A percentile compares a stretch with the other conserved stretches of the same genome.
phyloP scores from a whole-genome alignment of 1,140 invertebrate species.

The Drosophila tani region DNA sequence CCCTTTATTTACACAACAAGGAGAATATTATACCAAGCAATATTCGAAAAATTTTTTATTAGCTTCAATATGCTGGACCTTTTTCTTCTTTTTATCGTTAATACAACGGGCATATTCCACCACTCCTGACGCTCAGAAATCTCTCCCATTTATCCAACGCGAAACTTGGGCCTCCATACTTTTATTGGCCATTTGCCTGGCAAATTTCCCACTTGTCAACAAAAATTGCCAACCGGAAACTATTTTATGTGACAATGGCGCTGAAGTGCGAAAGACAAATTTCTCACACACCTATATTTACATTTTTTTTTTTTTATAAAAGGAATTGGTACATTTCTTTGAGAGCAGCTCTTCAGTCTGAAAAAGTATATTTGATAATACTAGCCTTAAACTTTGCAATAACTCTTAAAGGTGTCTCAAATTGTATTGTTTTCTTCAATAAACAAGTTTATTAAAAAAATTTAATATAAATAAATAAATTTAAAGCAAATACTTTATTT shows the following conservation, averaged over 20 bases:
- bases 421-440: too few species aligned
- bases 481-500: too few species aligned
- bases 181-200: slow-evolving; percentile 59
- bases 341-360: background rate
- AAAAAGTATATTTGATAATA: background rate
- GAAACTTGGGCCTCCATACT: slow-evolving; percentile 10
- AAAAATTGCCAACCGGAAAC: slow-evolving; percentile 60
- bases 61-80: slow-evolving; percentile 2
- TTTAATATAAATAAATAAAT: too few species aligned
- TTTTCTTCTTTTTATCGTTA: slow-evolving; percentile 5
- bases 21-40: slow-evolving; percentile 1
- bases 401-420: too few species aligned
- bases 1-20: slow-evolving; percentile 1
- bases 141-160: slow-evolving; percentile 18
- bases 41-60: slow-evolving; percentile 21
- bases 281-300: background rate
- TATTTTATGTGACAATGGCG: slow-evolving; percentile 54
- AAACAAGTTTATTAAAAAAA: too few species aligned
- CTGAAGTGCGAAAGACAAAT: slow-evolving; percentile 23
- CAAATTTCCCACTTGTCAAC: slow-evolving; percentile 58
- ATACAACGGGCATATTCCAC: slow-evolving; percentile 21
- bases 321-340: background rate
- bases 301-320: too few species aligned
- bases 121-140: slow-evolving; percentile 28
- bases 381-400: too few species aligned